phyloP scores from a whole-genome alignment of 2,888 invertebrate genomes.

The Idaea biselata region DNA sequence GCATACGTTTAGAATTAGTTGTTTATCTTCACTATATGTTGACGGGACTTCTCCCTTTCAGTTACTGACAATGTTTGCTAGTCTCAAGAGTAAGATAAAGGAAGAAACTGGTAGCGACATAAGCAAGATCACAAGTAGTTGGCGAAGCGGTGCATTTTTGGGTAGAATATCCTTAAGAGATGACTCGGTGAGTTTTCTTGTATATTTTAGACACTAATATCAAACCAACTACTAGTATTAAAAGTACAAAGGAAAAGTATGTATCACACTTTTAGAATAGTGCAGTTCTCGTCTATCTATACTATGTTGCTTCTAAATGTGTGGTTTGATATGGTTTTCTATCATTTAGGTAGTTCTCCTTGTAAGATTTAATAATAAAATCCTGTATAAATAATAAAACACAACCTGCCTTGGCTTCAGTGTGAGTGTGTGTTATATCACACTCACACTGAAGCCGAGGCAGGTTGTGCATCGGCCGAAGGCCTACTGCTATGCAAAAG shows the following conservation, averaged over 20 bases:
- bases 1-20: background rate
- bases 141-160: conserved; percentile 74
- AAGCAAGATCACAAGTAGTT: conserved; percentile 73
- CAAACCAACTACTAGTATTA: background rate
- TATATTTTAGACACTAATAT: background rate
- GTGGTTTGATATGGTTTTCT: too few relatives aligned
- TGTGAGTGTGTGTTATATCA: too few relatives aligned
- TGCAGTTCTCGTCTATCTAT: too few relatives aligned
- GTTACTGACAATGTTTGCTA: conserved; percentile 87
- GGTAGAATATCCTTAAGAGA: conserved; percentile 75
- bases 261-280: too few relatives aligned
- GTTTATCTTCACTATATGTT: background rate
- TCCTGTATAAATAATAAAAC: too few relatives aligned
- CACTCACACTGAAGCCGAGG: too few relatives aligned
- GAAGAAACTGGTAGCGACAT: conserved; percentile 93
- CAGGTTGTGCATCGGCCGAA: too few relatives aligned
- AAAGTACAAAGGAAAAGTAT: too few relatives aligned
- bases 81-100: conserved; percentile 92
- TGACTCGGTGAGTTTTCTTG: conserved; percentile 59
- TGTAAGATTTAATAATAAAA: too few relatives aligned
- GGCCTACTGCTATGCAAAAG: background rate
- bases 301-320: too few relatives aligned
- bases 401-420: too few relatives aligned
- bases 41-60: conserved; percentile 11
- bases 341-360: too few relatives aligned